Percentiles rank a stretch among this genome's conserved stretches.
Evolutionary conservation across 2,113 vertebrate species (phyloP).

Genomic region (Albula glossodonta): DNA sequence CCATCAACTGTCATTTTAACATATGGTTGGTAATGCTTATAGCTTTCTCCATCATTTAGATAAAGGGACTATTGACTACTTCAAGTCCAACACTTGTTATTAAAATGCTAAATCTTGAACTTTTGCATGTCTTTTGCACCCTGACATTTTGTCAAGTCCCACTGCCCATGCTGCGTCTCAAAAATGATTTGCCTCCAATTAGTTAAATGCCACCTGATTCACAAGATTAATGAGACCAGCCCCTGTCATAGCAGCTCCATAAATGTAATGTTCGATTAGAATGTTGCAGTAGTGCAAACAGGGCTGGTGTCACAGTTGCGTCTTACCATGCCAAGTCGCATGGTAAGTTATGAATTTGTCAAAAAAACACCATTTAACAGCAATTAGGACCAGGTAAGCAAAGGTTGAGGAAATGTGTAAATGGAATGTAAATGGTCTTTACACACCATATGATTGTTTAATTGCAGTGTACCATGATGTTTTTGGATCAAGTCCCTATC

Average conservation of each 20-base stretch:
- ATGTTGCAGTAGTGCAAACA: conserved; percentile 31
- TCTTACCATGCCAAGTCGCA: not conserved
- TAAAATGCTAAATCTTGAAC: not conserved
- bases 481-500: not conserved
- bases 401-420: not conserved
- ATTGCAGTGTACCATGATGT: not conserved
- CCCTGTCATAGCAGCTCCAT: conserved; percentile 14
- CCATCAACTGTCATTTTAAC: not conserved
- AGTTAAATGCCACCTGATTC: conserved; percentile 31
- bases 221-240: conserved; percentile 38
- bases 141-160: not conserved
- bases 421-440: not conserved
- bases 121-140: not conserved
- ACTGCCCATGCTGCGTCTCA: not conserved
- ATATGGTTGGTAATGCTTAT: not conserved
- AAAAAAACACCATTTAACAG: not conserved
- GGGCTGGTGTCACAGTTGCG: conserved; percentile 19
- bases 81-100: not conserved
- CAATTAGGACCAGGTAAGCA: not conserved
- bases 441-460: not conserved
- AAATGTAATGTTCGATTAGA: conserved; percentile 41
- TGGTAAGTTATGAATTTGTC: not conserved
- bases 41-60: not conserved
- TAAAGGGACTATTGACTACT: not conserved
- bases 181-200: conserved; percentile 16